phyloP scores from a whole-genome alignment of 2,113 vertebrate genomes.

The Hippocampus mohnikei region DNA sequence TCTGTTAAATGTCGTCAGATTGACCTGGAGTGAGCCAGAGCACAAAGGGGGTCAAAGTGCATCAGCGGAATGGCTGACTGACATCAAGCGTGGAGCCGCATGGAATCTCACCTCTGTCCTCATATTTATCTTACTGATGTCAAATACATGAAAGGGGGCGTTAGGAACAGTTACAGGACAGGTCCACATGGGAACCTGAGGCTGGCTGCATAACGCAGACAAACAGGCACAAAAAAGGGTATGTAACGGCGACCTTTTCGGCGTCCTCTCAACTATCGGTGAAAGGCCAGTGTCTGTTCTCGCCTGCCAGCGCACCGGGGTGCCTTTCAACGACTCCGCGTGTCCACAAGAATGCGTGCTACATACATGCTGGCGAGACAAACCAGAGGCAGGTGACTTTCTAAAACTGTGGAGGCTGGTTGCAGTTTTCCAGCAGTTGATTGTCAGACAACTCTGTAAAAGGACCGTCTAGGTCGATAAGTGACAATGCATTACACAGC shows the following conservation, averaged over 20 bases:
- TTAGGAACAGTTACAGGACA: neutral
- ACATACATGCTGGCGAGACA: constrained; percentile 28
- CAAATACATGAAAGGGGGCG: constrained; percentile 5
- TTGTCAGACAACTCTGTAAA: constrained; percentile 14
- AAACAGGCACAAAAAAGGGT: constrained; percentile 16
- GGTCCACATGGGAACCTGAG: neutral
- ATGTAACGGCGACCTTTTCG: constrained; percentile 55
- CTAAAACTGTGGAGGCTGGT: constrained; percentile 48
- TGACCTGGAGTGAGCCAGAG: neutral
- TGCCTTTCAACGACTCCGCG: constrained; percentile 57
- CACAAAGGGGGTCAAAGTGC: constrained; percentile 33
- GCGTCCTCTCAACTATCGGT: constrained; percentile 46
- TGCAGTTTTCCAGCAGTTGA: constrained; percentile 35
- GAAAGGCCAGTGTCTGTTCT: constrained; percentile 60
- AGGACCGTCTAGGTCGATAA: constrained; percentile 12
- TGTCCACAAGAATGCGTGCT: constrained; percentile 6
- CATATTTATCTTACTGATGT: constrained; percentile 13
- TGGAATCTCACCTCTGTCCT: constrained; percentile 48
- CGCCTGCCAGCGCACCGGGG: constrained; percentile 44
- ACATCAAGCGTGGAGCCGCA: constrained; percentile 23
- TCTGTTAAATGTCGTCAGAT: neutral
- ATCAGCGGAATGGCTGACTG: constrained; percentile 41
- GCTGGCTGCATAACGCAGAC: neutral
- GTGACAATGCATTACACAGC: constrained; percentile 8
- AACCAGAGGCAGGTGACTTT: constrained; percentile 45